Conservation (phyloP, 35 echinoderm and acorn worm genomes). For the Lytechinus pictus region DNA sequence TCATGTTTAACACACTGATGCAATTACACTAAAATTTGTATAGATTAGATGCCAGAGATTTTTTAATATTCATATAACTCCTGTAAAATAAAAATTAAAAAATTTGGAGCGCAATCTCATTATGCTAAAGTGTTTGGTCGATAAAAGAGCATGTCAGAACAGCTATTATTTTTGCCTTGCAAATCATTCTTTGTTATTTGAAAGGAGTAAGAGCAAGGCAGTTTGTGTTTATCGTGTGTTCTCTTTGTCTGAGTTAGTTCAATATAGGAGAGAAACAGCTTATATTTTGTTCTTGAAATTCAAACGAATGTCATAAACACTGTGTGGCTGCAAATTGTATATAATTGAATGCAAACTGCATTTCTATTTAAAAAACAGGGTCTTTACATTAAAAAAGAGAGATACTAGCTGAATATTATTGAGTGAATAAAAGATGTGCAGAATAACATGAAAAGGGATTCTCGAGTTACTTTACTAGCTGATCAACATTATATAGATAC, state of each 20-base stretch:
- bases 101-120: background rate
- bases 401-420: slow-evolving; percentile 5
- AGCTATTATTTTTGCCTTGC: background rate
- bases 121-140: background rate
- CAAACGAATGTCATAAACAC: slow-evolving; percentile 7
- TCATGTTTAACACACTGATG: slow-evolving; percentile 13
- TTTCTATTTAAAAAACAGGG: slow-evolving; percentile 7
- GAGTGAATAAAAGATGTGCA: background rate
- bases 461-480: background rate
- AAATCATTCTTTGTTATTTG: background rate
- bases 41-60: background rate
- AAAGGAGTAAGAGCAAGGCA: background rate
- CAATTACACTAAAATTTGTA: slow-evolving; percentile 20
- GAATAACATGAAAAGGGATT: background rate
- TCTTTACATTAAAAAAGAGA: slow-evolving; percentile 20
- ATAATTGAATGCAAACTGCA: slow-evolving; percentile 13
- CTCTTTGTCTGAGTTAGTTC: background rate
- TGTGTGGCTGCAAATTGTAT: slow-evolving; percentile 18
- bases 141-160: background rate
- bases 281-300: slow-evolving; percentile 15
- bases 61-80: slow-evolving; percentile 1
- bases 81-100: background rate
- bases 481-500: slow-evolving; percentile 14
- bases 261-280: background rate
- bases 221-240: background rate